Evolutionary conservation across 2,113 vertebrate genomes (phyloP).

Genomic region (Cebus imitator): DNA sequence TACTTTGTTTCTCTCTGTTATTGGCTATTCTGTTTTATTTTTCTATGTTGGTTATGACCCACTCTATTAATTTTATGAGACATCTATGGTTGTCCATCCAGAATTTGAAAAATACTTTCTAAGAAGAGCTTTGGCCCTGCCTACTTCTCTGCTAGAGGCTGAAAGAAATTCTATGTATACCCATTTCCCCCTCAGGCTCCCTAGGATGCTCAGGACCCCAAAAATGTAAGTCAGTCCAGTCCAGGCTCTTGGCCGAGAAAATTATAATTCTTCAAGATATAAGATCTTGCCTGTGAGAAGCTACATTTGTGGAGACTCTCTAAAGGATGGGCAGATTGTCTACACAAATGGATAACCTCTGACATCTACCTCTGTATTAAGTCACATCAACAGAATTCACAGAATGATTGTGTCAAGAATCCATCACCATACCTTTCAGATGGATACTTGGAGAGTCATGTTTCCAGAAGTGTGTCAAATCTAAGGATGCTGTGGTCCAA

Average conservation of each 20-base stretch:
- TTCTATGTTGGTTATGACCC: not conserved
- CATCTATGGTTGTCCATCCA: not conserved
- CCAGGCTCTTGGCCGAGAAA: not conserved
- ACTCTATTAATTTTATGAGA: constrained; percentile 42
- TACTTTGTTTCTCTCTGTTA: not conserved
- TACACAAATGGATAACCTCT: not conserved
- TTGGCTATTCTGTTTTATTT: constrained; percentile 21
- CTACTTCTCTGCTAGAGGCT: not conserved
- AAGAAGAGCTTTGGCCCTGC: not conserved
- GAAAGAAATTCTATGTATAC: not conserved
- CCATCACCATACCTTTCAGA: not conserved
- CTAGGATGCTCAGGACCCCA: not conserved
- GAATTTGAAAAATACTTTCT: not conserved
- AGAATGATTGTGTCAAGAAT: not conserved
- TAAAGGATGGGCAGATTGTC: not conserved
- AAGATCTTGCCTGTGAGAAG: not conserved
- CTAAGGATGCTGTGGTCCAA: not conserved
- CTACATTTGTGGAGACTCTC: not conserved
- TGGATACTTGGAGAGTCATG: not conserved
- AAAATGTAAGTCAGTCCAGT: not conserved
- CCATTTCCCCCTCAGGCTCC: no score
- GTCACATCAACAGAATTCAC: not conserved
- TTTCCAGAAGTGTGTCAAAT: not conserved
- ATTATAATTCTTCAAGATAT: not conserved
- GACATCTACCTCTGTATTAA: not conserved